A percentile compares a stretch with the other conserved stretches of the same genome.
Conservation (phyloP, 2,888 invertebrate species). For the Chrysotoxum bicinctum region DNA sequence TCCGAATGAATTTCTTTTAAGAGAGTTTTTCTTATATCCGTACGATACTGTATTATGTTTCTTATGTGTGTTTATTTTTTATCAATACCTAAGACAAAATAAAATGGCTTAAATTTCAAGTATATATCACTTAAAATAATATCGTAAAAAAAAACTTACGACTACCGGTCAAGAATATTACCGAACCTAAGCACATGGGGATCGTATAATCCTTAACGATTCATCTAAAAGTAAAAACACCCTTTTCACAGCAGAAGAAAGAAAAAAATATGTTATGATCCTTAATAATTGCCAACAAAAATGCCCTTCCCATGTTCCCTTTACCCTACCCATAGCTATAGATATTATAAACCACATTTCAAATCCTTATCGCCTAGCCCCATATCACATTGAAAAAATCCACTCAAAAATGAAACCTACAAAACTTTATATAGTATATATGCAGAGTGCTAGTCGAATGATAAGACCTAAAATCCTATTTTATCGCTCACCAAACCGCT, state of each 20-base stretch:
- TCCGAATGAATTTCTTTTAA: too few species aligned
- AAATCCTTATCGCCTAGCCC: conserved; percentile 53
- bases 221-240: background rate
- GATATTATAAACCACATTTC: conserved; percentile 28
- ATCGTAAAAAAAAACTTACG: background rate
- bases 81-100: too few species aligned
- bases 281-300: conserved; percentile 32
- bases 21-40: too few species aligned
- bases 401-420: conserved; percentile 61
- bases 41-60: too few species aligned
- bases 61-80: too few species aligned
- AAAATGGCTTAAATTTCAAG: too few species aligned
- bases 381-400: conserved; percentile 65
- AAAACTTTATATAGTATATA: conserved; percentile 45
- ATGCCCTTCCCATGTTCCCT: background rate
- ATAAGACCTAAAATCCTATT: conserved; percentile 72
- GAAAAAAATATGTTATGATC: conserved; percentile 17
- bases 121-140: background rate
- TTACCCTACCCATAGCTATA: background rate
- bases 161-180: conserved; percentile 12
- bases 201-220: background rate
- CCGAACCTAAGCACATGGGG: background rate
- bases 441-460: conserved; percentile 69
- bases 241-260: background rate
- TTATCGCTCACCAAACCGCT: conserved; percentile 59